These are phyloP conservation scores for Emydoidea blandingii DNA, from an alignment of 2,797 vertebrate species.

Conservation along the genomic window DNA sequence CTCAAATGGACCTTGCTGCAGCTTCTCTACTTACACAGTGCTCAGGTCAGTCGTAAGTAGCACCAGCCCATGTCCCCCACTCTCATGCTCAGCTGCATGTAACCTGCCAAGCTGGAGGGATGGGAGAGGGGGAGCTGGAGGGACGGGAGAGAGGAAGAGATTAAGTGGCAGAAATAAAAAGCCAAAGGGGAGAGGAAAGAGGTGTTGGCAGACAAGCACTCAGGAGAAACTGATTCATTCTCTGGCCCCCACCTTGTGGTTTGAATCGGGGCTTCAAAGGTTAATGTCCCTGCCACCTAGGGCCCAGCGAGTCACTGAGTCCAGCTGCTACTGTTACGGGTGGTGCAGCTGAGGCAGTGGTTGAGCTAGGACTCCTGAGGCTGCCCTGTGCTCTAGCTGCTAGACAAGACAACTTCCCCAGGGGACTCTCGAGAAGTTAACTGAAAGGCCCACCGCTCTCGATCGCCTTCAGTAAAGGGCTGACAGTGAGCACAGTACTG, in stretches of 20 bases:
- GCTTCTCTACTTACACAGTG: neutral
- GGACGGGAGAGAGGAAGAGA: no score
- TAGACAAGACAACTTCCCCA: neutral
- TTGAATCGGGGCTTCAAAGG: neutral
- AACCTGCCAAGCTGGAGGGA: neutral
- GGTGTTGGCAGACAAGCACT: neutral
- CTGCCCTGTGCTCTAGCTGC: neutral
- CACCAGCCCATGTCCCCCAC: neutral
- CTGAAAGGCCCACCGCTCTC: neutral
- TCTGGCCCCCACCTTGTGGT: neutral
- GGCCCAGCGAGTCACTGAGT: neutral
- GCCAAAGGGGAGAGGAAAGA: neutral
- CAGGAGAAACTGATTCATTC: neutral
- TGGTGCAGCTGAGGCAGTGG: no score
- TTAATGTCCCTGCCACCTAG: neutral
- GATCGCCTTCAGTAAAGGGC: neutral
- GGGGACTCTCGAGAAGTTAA: neutral
- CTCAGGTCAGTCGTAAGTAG: neutral
- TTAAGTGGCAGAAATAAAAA: accelerated
- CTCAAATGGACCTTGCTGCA: neutral
- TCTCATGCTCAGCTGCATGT: neutral
- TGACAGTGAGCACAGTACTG: neutral
- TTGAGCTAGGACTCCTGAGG: neutral
- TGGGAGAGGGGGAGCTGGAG: neutral
- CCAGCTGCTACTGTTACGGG: neutral